Percentiles rank a stretch among this genome's conserved stretches.
These are phyloP conservation scores for Erebia aethiops DNA, from an alignment of 2,888 invertebrate genomes.

Conservation along the genomic window DNA sequence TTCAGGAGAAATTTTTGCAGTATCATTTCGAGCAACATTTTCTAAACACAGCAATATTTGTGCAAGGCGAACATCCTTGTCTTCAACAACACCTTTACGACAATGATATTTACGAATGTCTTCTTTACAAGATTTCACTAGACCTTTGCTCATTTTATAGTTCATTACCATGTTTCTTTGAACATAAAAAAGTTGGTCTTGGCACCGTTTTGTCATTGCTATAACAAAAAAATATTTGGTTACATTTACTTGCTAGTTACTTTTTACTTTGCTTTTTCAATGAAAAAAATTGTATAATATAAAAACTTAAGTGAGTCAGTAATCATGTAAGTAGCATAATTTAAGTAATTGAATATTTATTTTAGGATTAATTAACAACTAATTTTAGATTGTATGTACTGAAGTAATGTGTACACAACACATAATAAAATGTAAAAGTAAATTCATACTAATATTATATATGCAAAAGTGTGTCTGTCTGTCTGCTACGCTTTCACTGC, in stretches of 20 bases:
- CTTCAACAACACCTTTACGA: constrained; percentile 90
- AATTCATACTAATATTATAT: no score
- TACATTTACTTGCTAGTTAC: not conserved
- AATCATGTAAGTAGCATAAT: no score
- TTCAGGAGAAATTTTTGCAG: constrained; percentile 87
- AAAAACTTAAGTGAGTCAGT: not conserved
- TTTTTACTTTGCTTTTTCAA: not conserved
- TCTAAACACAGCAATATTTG: constrained; percentile 97
- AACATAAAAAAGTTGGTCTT: constrained; percentile 91
- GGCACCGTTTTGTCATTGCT: constrained; percentile 87
- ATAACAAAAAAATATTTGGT: constrained; percentile 46
- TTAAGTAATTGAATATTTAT: no score
- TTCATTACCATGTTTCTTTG: constrained; percentile 95
- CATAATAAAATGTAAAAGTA: no score
- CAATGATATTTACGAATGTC: constrained; percentile 95
- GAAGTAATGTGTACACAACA: no score
- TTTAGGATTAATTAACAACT: no score
- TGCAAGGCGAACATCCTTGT: constrained; percentile 92
- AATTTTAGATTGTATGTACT: no score
- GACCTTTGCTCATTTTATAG: constrained; percentile 93
- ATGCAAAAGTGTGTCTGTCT: no score
- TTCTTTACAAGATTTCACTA: constrained; percentile 93
- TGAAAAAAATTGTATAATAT: not conserved
- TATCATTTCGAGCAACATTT: constrained; percentile 87
- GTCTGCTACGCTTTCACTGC: no score